A percentile compares a stretch with the other conserved stretches of the same genome.
Conservation (phyloP, 2,888 invertebrate genomes). For the Drosophila buzzatii region DNA sequence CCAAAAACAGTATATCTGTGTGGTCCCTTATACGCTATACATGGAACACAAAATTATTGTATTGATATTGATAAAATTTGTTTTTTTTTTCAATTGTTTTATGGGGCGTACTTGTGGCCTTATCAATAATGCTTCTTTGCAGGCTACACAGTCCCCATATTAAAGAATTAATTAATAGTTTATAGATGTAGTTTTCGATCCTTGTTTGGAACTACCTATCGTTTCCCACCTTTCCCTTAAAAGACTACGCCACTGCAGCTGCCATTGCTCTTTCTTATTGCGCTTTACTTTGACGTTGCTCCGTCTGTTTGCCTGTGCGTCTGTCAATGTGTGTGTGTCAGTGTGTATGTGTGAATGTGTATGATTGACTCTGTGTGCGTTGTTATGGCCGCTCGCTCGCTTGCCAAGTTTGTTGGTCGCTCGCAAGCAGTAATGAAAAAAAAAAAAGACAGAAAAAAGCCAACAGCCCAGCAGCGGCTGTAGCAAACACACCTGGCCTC, state of each 20-base stretch:
- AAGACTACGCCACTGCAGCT: constrained; percentile 58
- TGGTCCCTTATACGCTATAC: constrained; percentile 29
- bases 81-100: constrained; percentile 40
- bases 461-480: constrained; percentile 22
- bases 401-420: constrained; percentile 36
- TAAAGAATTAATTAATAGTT: neutral
- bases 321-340: constrained; percentile 9
- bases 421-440: constrained; percentile 17
- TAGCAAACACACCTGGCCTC: constrained; percentile 44
- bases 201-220: constrained; percentile 5
- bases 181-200: constrained; percentile 7
- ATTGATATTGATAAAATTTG: constrained; percentile 66
- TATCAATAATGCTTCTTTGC: constrained; percentile 46
- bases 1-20: constrained; percentile 19
- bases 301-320: constrained; percentile 39
- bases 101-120: constrained; percentile 49
- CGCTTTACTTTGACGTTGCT: constrained; percentile 50
- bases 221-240: neutral
- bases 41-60: constrained; percentile 24
- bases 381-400: constrained; percentile 63
- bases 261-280: constrained; percentile 61
- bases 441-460: constrained; percentile 4
- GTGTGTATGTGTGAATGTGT: constrained; percentile 14
- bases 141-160: neutral
- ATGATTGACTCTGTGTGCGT: constrained; percentile 22